These are phyloP conservation scores for Montipora capitata DNA, from an alignment of 92 coral and sea anemone species.

Conservation along the genomic window DNA sequence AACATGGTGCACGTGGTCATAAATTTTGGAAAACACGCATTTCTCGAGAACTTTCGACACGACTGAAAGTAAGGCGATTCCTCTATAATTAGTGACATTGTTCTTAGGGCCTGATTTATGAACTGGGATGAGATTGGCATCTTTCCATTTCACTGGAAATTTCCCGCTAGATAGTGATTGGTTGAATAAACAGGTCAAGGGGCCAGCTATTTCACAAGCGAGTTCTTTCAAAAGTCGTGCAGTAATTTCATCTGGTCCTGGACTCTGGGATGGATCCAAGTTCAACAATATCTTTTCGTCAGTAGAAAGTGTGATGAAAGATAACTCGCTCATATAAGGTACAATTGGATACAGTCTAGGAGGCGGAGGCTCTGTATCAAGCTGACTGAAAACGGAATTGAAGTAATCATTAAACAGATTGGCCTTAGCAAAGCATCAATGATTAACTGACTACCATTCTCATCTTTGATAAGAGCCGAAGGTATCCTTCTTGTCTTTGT, in stretches of 20 bases:
- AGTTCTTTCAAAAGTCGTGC: constrained; percentile 35
- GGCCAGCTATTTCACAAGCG: constrained; percentile 9
- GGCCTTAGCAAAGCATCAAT: no score
- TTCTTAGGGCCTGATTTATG: constrained; percentile 30
- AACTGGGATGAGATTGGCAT: constrained; percentile 9
- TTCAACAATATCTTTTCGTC: not conserved
- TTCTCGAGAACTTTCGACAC: constrained; percentile 31
- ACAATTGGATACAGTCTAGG: constrained; percentile 12
- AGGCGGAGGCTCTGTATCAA: constrained; percentile 5
- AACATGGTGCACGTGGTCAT: not conserved
- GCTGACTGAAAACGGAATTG: not conserved
- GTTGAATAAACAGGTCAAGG: not conserved
- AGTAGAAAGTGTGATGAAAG: not conserved
- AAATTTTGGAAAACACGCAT: not conserved
- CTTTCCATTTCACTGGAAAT: constrained; percentile 4
- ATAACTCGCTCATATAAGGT: not conserved
- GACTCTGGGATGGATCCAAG: constrained; percentile 39
- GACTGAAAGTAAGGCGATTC: not conserved
- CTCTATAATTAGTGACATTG: constrained; percentile 1
- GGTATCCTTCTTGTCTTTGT: no score
- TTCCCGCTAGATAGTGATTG: not conserved
- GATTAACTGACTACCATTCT: no score
- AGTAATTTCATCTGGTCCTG: constrained; percentile 49
- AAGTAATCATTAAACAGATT: not conserved
- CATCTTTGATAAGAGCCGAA: no score